Evolutionary conservation across 2,113 vertebrate species (phyloP).

Genomic region (Pholis gunnellus): DNA sequence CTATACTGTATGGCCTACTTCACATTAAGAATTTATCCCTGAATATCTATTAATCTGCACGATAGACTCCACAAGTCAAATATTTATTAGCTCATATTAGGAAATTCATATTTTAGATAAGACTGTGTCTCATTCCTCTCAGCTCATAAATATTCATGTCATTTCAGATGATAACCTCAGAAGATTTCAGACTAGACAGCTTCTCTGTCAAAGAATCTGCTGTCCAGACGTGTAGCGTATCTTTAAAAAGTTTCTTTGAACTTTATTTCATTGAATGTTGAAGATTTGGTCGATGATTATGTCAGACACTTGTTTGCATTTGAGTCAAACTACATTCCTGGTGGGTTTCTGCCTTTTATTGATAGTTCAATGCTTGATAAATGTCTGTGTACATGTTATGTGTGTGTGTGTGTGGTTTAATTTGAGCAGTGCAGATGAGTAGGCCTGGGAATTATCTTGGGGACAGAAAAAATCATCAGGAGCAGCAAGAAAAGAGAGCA

Average conservation of each 20-base stretch:
- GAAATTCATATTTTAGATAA: constrained; percentile 84
- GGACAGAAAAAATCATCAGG: constrained; percentile 58
- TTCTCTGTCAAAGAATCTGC: constrained; percentile 71
- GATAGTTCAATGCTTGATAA: constrained; percentile 16
- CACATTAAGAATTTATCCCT: constrained; percentile 80
- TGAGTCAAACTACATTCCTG: constrained; percentile 4
- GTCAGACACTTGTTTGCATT: constrained; percentile 44
- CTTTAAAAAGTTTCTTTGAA: constrained; percentile 75
- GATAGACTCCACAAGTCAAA: constrained; percentile 79
- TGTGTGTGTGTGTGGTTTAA: constrained; percentile 12
- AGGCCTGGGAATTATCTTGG: constrained; percentile 64
- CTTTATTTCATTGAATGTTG: constrained; percentile 41
- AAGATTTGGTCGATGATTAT: constrained; percentile 31
- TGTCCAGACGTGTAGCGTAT: constrained; percentile 57
- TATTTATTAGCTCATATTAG: constrained; percentile 85
- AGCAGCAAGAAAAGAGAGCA: constrained; percentile 46
- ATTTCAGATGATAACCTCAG: constrained; percentile 75
- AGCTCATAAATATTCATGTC: constrained; percentile 79
- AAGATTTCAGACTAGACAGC: constrained; percentile 71
- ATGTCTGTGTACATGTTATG: constrained; percentile 1
- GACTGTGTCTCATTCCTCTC: constrained; percentile 77
- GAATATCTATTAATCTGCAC: constrained; percentile 81
- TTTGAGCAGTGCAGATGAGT: constrained; percentile 24
- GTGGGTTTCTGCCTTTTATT: constrained; percentile 13
- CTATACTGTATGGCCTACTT: constrained; percentile 65